Percentiles rank a stretch among this genome's conserved stretches.
These are phyloP conservation scores for Sminthurides aquaticus DNA, from an alignment of 2,888 invertebrate genomes.

Conservation along the genomic window DNA sequence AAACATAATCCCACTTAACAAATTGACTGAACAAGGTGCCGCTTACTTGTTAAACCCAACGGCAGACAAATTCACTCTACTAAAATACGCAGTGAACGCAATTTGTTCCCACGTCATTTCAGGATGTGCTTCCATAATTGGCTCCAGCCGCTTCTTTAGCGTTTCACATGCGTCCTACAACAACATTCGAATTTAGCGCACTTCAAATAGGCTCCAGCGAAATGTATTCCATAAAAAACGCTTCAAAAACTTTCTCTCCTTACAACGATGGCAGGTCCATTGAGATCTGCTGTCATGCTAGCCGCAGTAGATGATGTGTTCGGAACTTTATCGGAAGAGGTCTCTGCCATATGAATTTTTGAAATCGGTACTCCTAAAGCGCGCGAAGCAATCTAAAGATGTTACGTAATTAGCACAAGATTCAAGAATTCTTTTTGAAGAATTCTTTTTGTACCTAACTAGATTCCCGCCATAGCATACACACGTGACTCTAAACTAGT, in stretches of 20 bases:
- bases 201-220: too few species aligned
- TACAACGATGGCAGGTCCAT: slow-evolving; percentile 47
- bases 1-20: too few species aligned
- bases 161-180: slow-evolving; percentile 66
- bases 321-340: slow-evolving; percentile 47
- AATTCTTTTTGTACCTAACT: too few species aligned
- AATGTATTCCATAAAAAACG: too few species aligned
- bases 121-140: slow-evolving; percentile 67
- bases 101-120: slow-evolving; percentile 75
- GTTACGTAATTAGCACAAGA: background rate
- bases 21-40: too few species aligned
- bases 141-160: slow-evolving; percentile 63
- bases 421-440: too few species aligned
- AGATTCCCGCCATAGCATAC: too few species aligned
- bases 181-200: too few species aligned
- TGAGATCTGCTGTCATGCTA: slow-evolving; percentile 47
- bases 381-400: slow-evolving; percentile 46
- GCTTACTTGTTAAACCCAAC: slow-evolving; percentile 64
- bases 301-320: slow-evolving; percentile 48
- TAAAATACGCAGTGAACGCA: slow-evolving; percentile 67
- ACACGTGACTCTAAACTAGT: background rate
- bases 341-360: slow-evolving; percentile 44
- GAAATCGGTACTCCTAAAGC: slow-evolving; percentile 41
- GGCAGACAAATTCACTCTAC: slow-evolving; percentile 69
- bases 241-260: too few species aligned